Evolutionary conservation across 1,140 invertebrate species (phyloP), one percentile per base, ranked within the genome.

Genomic region (Tachypleus tridentatus): DNA sequence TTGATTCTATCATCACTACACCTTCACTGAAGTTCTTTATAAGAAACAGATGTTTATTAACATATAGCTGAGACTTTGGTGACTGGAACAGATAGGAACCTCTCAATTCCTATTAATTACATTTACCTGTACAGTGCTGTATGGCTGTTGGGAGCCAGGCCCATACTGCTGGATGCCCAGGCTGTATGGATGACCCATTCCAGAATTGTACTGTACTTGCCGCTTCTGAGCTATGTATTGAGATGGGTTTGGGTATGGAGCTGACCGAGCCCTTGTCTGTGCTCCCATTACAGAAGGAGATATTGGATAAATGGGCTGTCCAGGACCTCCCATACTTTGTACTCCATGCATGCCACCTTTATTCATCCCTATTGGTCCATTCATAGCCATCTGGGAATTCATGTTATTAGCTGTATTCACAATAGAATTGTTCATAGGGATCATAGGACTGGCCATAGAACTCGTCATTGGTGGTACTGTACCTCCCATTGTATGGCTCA

Each of bases 201-300:
- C 61, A n/a, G 66, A 58, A 67, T 58, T 70, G 53, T 67, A 67
- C 47, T 67, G 68, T 51, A 58, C 49, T 29, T 63, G 62, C 62
- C 87, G 81, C 73, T 91, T 89, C 72, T 90, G 87, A 51, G 83
- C 81, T 83, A 89, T 88, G 72, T 91, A 85, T 84, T 89, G 87
- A 49, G 84, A 83, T 5, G 87, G 86, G 60, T 82, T 83, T 3
- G 88, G 87, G 77, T 91, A 92, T 0, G 89, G 88, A 48, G 87
- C 80, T 76, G 89, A 80, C 72, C 89, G 79, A 69, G 87, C 82
- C 56, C 80, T 80, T 3, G 29, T 53, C 48, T 69, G 68, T 9
- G 57, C 57, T 62, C 61, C 63, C 59, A 64, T 63, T 9, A 62
- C 60, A 11, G 64, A 51, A 51, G 57, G 52, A 50, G 50, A 59